A percentile compares a stretch with the other conserved stretches of the same genome.
phyloP scores from a whole-genome alignment of 1,140 invertebrate species.

The Probaryconus sp. region DNA sequence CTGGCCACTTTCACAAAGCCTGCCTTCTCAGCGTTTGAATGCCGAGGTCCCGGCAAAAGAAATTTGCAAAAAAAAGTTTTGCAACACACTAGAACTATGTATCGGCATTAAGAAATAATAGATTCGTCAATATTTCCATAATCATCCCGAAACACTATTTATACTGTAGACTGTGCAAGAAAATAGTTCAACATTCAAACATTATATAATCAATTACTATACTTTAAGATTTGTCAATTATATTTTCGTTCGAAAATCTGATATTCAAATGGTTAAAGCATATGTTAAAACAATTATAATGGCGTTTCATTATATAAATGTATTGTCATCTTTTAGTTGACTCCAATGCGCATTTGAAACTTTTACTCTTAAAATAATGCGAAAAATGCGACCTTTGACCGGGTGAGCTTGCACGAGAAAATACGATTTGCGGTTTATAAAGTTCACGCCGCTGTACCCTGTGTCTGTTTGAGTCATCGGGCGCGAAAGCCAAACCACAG shows the following conservation, averaged over 20 bases:
- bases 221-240: too few relatives aligned
- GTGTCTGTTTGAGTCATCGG: conserved; percentile 59
- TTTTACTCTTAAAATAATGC: conserved; percentile 54
- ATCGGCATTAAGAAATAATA: too few relatives aligned
- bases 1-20: conserved; percentile 70
- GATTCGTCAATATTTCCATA: too few relatives aligned
- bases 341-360: conserved; percentile 36
- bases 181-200: too few relatives aligned
- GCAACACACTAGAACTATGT: too few relatives aligned
- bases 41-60: too few relatives aligned
- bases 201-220: too few relatives aligned
- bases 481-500: conserved; percentile 71
- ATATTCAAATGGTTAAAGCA: too few relatives aligned
- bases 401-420: conserved; percentile 54
- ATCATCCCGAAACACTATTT: too few relatives aligned
- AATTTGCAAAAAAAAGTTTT: too few relatives aligned
- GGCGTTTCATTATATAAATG: conserved; percentile 16
- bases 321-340: conserved; percentile 37
- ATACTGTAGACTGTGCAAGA: too few relatives aligned
- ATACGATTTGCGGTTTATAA: conserved; percentile 69
- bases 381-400: conserved; percentile 47
- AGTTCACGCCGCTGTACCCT: conserved; percentile 49
- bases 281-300: conserved; percentile 27
- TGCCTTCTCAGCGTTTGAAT: conserved; percentile 70
- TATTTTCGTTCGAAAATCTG: conserved; percentile 16